A percentile compares a stretch with the other conserved stretches of the same genome.
These are phyloP conservation scores for Cephus spinipes DNA, from an alignment of 2,888 invertebrate genomes.

Conservation along the genomic window DNA sequence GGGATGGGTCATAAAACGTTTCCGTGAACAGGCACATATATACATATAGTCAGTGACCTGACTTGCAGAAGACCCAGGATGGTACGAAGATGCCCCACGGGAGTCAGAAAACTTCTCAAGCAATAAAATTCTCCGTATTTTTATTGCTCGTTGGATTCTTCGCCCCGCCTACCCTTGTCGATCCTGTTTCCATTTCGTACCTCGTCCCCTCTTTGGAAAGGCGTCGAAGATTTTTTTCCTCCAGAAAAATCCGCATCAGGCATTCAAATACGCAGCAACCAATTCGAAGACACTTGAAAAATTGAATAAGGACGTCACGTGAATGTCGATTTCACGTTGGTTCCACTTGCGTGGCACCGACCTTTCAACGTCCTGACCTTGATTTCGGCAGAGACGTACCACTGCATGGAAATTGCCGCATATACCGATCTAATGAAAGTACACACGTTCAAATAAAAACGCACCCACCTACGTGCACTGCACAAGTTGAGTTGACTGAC, in stretches of 20 bases:
- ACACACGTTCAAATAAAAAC: not conserved
- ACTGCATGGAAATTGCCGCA: not conserved
- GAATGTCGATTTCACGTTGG: slow-evolving; percentile 7
- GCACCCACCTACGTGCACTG: not conserved
- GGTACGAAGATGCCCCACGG: not conserved
- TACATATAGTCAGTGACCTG: not conserved
- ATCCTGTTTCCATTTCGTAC: not conserved
- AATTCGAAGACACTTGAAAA: slow-evolving; percentile 1
- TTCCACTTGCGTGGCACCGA: not conserved
- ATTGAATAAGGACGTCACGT: not conserved
- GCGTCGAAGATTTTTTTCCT: not conserved
- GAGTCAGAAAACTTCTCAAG: not conserved
- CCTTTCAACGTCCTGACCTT: not conserved
- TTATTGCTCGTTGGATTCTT: not conserved
- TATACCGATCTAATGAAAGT: not conserved
- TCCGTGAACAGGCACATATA: not conserved
- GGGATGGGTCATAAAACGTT: not conserved
- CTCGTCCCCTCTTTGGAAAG: not conserved
- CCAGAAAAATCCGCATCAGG: not conserved
- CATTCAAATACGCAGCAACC: not conserved
- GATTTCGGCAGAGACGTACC: not conserved
- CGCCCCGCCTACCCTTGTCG: not conserved
- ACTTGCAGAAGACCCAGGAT: not conserved
- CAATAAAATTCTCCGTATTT: not conserved
- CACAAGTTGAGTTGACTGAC: not conserved